These are phyloP conservation scores for Eledone cirrhosa DNA, from an alignment of 2,888 invertebrate genomes.

Conservation along the genomic window DNA sequence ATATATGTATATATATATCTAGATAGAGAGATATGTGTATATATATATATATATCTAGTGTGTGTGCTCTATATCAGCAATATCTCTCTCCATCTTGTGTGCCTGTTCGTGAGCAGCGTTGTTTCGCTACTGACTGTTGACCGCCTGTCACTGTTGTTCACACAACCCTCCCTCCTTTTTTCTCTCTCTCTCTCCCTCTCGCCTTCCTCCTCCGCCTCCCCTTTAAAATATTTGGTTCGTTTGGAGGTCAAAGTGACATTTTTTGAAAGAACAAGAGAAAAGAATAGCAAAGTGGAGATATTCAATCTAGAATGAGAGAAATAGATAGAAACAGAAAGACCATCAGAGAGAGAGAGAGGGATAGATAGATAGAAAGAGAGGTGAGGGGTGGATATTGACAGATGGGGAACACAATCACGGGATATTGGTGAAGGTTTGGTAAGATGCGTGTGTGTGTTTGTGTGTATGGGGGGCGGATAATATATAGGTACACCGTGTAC, in stretches of 20 bases:
- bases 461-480: no score
- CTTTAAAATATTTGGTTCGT: constrained; percentile 22
- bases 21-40: no score
- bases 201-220: not conserved
- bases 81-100: not conserved
- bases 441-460: no score
- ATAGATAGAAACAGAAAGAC: not conserved
- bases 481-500: no score
- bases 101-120: not conserved
- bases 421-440: no score
- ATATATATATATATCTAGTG: not conserved
- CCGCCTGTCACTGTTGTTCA: not conserved
- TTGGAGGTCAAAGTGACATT: constrained; percentile 25
- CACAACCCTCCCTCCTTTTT: no score
- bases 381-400: not conserved
- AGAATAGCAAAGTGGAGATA: constrained; percentile 2
- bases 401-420: not conserved
- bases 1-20: no score
- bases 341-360: not conserved
- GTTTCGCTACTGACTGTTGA: constrained; percentile 24
- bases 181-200: no score
- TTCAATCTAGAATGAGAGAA: not conserved
- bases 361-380: not conserved
- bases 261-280: not conserved
- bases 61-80: not conserved